Evolutionary conservation across 2,888 invertebrate genomes (phyloP), one percentile per base, ranked within the genome.

Genomic region (Tenthredo notha): DNA sequence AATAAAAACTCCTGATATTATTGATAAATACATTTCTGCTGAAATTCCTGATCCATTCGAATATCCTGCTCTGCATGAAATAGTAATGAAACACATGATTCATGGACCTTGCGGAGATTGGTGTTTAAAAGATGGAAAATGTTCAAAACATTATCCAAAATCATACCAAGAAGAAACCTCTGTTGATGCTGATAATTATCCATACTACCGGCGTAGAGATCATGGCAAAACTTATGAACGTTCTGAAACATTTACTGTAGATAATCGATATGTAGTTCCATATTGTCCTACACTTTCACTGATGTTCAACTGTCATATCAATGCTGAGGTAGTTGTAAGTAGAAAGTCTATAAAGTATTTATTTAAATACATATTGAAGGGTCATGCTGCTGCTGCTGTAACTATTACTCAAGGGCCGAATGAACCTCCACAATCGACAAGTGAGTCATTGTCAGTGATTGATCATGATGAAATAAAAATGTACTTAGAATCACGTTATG

Each of bases 221-320:
- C 85, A 80, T 72, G 86, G 84, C n/a, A 84, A 75, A 21, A 85
- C 29, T 40, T 80, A 84, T 25, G 40, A 85, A 78, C 40, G 21
- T 21, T 18, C 78, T 78, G 77, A 18, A 15, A 85, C 83, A 21
- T 50, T 67, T 33, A 65, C 37, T 77, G 74, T 90, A 65, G 90
- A 92, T 86, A 92, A 92, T 85, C 84, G 88, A 10, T 90, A 88
- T 88, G 90, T 92, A 37, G 92, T 92, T 15, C 91, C 91, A n/a
- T 89, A 88, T 50, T 88, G 88, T 85, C 87, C 87, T 58, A 87
- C 86, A 33, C 80, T 88, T 10, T 37, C 85, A 65, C 47, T 80
- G 12, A 82, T 85, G 84, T 87, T 86, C 67, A 67, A 86, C 78
- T 74, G 85, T 47, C 85, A 89, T 70, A 84, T 89, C 33, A 89